phyloP scores from a whole-genome alignment of 2,113 vertebrate species.

The Urocitellus parryii region DNA sequence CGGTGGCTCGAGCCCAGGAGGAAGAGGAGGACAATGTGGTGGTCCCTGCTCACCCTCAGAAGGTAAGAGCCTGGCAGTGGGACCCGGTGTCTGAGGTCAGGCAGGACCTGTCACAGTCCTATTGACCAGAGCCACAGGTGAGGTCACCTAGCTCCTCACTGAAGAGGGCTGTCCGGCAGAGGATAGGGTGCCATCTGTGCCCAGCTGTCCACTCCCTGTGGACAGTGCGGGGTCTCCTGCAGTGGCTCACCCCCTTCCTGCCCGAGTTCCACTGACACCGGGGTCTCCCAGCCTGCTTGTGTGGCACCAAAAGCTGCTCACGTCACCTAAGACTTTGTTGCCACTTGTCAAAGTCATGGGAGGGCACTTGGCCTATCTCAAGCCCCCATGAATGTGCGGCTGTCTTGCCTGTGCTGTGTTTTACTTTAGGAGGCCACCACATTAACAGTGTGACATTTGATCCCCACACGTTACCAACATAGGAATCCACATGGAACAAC shows the following conservation, averaged over 20 bases:
- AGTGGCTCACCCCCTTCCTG: neutral
- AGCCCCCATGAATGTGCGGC: neutral
- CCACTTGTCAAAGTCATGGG: neutral
- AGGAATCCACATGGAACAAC: neutral
- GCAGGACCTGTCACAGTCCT: neutral
- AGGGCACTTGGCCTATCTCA: neutral
- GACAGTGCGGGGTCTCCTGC: neutral
- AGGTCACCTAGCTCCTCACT: neutral
- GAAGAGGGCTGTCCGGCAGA: neutral
- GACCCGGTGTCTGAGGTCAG: neutral
- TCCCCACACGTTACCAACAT: neutral
- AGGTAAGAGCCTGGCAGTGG: neutral
- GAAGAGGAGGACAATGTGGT: accelerated
- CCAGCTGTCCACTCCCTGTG: neutral
- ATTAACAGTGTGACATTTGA: neutral
- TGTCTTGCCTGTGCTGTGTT: neutral
- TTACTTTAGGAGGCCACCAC: too few species aligned
- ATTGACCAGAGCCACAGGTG: neutral
- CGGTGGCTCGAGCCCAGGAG: neutral
- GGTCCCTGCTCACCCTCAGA: neutral
- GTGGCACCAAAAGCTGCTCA: too few species aligned
- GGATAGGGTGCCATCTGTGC: too few species aligned
- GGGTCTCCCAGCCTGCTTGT: neutral
- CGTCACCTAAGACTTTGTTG: neutral
- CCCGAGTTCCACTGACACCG: neutral